Conservation (phyloP, 2,113 vertebrate species). For the Ageneiosus marmoratus region DNA sequence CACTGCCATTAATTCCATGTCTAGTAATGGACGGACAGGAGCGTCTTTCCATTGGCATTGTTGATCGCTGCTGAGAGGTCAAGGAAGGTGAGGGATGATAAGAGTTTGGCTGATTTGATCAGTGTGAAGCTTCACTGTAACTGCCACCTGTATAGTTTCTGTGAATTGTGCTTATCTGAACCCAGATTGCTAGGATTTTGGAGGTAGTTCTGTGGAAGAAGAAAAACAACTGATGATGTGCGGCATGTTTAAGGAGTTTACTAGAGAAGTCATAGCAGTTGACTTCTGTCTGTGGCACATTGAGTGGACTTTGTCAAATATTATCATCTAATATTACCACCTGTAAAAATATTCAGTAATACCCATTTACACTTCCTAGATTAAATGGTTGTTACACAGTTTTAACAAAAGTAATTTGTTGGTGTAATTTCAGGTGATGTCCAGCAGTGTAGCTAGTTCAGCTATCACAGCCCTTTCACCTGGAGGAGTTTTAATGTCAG, state of each 20-base stretch:
- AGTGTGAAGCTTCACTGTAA: background rate
- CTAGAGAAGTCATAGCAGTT: background rate
- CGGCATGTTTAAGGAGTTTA: background rate
- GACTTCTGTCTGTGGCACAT: background rate
- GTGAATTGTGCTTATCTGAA: background rate
- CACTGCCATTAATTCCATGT: background rate
- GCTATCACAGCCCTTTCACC: slow-evolving; percentile 91
- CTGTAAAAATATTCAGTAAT: background rate
- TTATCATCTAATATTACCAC: background rate
- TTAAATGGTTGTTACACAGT: too few species aligned
- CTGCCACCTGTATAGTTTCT: background rate
- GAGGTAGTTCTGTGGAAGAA: background rate
- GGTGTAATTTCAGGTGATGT: slow-evolving; percentile 82
- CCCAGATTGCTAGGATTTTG: background rate
- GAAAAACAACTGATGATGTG: background rate
- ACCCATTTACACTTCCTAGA: background rate
- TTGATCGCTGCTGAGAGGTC: background rate
- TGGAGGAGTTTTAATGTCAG: slow-evolving; percentile 93
- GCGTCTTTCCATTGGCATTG: background rate
- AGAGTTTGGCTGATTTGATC: background rate
- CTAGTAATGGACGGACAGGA: background rate
- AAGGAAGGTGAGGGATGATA: background rate
- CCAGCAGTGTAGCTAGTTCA: slow-evolving; percentile 84
- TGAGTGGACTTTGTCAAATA: background rate
- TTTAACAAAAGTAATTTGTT: background rate